phyloP scores from a whole-genome alignment of 1,140 invertebrate genomes.

The Macrostomum lignano region DNA sequence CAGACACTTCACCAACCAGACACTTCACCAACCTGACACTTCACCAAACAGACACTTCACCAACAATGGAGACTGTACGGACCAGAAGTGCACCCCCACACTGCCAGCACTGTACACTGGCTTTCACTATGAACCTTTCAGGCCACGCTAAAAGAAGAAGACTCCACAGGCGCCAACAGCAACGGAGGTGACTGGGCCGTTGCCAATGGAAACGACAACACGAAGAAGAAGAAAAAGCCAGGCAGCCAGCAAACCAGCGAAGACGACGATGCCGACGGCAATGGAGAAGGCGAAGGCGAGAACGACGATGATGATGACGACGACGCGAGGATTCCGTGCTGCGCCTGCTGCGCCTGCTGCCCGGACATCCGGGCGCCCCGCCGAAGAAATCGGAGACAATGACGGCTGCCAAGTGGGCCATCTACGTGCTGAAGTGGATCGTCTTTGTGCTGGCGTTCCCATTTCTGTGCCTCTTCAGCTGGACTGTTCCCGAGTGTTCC shows the following conservation, averaged over 20 bases:
- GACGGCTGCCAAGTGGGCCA: conserved; percentile 7
- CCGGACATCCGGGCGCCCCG: conserved; percentile 2
- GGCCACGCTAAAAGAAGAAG: neutral
- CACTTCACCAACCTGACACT: too few relatives aligned
- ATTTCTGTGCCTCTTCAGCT: conserved; percentile 7
- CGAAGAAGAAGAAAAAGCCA: neutral
- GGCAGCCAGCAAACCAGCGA: neutral
- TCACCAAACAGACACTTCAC: too few relatives aligned
- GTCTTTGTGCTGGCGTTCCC: conserved; percentile 8
- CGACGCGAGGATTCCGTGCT: conserved; percentile 1
- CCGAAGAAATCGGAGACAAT: conserved; percentile 3
- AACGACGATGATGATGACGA: conserved; percentile 2
- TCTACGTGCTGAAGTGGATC: conserved; percentile 7
- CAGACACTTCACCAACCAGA: too few relatives aligned
- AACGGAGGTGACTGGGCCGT: neutral
- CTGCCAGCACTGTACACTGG: neutral
- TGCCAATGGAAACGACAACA: neutral
- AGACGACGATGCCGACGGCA: neutral
- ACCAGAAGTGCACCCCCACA: too few relatives aligned
- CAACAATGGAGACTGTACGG: too few relatives aligned
- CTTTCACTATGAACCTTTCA: neutral
- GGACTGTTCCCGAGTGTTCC: too few relatives aligned
- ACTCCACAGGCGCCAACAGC: neutral
- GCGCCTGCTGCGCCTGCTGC: conserved; percentile 5
- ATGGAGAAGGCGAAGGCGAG: too few relatives aligned